Percentiles rank a stretch among this genome's conserved stretches.
These are phyloP conservation scores for Rhineura floridana DNA, from an alignment of 2,113 vertebrate genomes.

Conservation along the genomic window DNA sequence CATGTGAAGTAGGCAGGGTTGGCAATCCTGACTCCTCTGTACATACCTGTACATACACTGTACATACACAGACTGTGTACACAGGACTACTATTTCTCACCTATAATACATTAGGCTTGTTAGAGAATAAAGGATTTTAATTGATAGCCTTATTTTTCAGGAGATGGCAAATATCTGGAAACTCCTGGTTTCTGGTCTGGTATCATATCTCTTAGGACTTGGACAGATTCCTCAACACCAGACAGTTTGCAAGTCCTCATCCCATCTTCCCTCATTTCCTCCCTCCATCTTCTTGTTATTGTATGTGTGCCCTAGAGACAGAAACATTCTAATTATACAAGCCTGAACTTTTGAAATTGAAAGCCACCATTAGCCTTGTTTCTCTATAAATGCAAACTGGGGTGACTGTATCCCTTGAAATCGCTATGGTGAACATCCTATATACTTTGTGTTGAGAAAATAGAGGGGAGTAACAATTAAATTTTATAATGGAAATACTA, in stretches of 20 bases:
- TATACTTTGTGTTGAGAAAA: neutral
- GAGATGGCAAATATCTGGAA: neutral
- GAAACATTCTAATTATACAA: neutral
- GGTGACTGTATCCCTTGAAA: neutral
- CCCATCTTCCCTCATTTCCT: neutral
- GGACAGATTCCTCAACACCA: neutral
- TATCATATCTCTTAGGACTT: neutral
- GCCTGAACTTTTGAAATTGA: neutral
- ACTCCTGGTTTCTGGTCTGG: no score
- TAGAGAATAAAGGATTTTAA: neutral
- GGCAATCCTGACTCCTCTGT: neutral
- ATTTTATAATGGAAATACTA: neutral
- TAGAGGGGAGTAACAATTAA: neutral
- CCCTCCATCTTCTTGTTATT: neutral
- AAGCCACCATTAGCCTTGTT: neutral
- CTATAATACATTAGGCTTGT: neutral
- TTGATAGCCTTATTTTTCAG: neutral
- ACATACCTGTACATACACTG: neutral
- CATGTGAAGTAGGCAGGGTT: neutral
- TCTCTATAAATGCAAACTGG: neutral
- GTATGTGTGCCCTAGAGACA: neutral
- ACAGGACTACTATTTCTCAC: neutral
- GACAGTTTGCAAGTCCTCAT: neutral
- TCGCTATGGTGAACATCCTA: neutral
- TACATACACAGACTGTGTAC: neutral